phyloP scores from a whole-genome alignment of 2,113 vertebrate species.

The Amazona vittata region DNA sequence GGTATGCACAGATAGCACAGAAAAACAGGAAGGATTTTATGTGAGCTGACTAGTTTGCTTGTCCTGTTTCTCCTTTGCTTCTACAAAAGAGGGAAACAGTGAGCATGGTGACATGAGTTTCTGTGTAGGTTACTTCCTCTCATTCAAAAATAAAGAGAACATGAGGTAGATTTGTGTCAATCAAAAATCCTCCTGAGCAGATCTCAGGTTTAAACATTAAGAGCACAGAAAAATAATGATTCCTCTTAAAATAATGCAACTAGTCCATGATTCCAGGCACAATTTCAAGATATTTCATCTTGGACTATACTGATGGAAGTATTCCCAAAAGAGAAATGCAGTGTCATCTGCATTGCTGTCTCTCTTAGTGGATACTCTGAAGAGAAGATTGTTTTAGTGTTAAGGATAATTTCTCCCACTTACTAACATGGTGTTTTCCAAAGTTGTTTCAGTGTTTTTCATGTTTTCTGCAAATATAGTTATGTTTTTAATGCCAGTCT shows the following conservation, averaged over 20 bases:
- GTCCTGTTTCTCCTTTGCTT: neutral
- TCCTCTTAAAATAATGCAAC: neutral
- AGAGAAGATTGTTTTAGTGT: neutral
- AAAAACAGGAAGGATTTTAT: neutral
- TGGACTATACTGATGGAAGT: neutral
- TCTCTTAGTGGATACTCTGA: neutral
- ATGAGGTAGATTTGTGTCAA: neutral
- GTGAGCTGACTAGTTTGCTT: neutral
- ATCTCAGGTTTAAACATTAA: neutral
- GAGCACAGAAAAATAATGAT: neutral
- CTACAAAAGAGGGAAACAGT: neutral
- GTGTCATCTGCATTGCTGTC: neutral
- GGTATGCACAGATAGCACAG: neutral
- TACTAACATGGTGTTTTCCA: neutral
- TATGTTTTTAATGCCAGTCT: neutral
- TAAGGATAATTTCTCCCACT: neutral
- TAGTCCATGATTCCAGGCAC: neutral
- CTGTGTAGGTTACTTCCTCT: neutral
- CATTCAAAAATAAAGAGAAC: neutral
- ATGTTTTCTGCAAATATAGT: neutral
- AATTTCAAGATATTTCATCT: neutral
- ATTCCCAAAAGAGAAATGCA: neutral
- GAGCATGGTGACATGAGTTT: neutral
- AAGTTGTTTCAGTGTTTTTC: neutral
- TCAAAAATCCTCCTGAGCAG: neutral